Conservation (phyloP, 2,888 invertebrate species). For the Ophion ventricosus region DNA sequence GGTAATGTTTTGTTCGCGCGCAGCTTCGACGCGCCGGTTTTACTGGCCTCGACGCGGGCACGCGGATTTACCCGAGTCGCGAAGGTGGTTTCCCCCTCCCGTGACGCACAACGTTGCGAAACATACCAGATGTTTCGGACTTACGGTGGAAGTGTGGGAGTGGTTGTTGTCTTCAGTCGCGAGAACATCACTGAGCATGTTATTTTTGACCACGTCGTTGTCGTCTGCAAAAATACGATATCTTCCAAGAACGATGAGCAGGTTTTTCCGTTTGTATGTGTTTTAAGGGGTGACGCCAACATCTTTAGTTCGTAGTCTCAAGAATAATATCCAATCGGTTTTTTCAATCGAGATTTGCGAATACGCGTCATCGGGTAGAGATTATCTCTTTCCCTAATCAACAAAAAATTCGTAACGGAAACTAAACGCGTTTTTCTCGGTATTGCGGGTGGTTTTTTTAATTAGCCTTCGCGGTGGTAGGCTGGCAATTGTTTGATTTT, state of each 20-base stretch:
- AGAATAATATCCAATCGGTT: too few relatives aligned
- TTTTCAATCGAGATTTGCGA: too few relatives aligned
- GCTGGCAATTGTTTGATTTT: too few relatives aligned
- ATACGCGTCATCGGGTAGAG: too few relatives aligned
- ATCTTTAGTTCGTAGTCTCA: too few relatives aligned
- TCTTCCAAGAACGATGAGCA: not conserved
- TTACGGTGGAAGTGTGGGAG: not conserved
- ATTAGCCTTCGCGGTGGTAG: too few relatives aligned
- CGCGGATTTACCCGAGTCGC: conserved; percentile 1
- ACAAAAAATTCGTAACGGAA: too few relatives aligned
- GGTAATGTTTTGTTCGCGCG: conserved; percentile 38
- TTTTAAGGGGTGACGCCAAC: not conserved
- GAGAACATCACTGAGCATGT: not conserved
- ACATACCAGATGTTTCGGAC: conserved; percentile 49
- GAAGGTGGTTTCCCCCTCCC: conserved; percentile 17
- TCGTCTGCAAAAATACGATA: not conserved
- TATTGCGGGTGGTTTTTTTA: too few relatives aligned
- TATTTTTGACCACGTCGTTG: not conserved
- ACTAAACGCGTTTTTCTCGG: too few relatives aligned
- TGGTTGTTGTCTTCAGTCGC: conserved; percentile 43
- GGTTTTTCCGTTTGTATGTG: not conserved
- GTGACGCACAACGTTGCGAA: conserved; percentile 41
- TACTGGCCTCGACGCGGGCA: conserved; percentile 24
- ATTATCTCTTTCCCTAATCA: too few relatives aligned
- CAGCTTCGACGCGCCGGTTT: conserved; percentile 37